These are phyloP conservation scores for Athalia cordata DNA, from an alignment of 2,888 invertebrate genomes.

Conservation along the genomic window DNA sequence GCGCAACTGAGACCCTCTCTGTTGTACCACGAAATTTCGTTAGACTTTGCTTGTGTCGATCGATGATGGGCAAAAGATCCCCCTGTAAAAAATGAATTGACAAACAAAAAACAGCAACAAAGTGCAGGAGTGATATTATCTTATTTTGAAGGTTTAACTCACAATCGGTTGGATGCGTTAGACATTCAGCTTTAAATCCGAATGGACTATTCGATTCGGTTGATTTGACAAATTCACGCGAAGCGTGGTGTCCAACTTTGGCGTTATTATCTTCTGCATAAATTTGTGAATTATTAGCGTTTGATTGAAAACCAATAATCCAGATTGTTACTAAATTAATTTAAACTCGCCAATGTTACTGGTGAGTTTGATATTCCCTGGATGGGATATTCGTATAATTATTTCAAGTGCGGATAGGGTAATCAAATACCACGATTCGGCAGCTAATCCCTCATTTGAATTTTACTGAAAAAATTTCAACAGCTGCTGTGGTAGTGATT, in stretches of 20 bases:
- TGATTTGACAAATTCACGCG: background rate
- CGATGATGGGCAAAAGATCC: too few relatives aligned
- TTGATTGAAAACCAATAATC: slow-evolving; percentile 43
- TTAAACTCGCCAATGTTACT: slow-evolving; percentile 18
- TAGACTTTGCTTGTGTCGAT: too few relatives aligned
- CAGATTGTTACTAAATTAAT: slow-evolving; percentile 39
- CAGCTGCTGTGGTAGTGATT: too few relatives aligned
- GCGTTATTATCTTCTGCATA: slow-evolving; percentile 28
- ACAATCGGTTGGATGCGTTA: too few relatives aligned
- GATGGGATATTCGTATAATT: slow-evolving; percentile 17
- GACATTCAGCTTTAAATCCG: background rate
- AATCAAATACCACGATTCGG: slow-evolving; percentile 30
- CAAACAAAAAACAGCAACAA: too few relatives aligned
- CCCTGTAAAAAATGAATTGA: too few relatives aligned
- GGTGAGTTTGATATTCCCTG: slow-evolving; percentile 18
- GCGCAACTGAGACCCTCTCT: too few relatives aligned
- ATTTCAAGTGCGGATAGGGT: slow-evolving; percentile 24
- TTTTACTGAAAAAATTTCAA: slow-evolving; percentile 7
- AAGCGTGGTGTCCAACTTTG: slow-evolving; percentile 16
- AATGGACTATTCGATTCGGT: background rate
- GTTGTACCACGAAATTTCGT: background rate
- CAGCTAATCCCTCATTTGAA: background rate
- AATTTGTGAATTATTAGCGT: slow-evolving; percentile 34
- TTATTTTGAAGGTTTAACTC: too few relatives aligned
- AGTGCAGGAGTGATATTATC: too few relatives aligned